A percentile compares a stretch with the other conserved stretches of the same genome.
phyloP scores from a whole-genome alignment of 1,140 invertebrate species.

The Coptotermes formosanus region DNA sequence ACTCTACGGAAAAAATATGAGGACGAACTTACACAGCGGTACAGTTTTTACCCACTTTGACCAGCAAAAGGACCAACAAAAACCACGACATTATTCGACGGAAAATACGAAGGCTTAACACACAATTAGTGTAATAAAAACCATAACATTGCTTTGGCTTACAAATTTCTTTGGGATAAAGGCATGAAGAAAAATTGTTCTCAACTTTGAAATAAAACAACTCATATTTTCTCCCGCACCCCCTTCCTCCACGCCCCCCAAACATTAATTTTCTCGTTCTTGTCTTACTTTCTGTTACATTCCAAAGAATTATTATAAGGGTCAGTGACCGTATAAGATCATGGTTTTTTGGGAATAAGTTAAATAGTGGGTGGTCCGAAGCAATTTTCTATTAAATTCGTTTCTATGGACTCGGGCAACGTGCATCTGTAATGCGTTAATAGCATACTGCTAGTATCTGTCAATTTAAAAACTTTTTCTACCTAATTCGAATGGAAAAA shows the following conservation, averaged over 20 bases:
- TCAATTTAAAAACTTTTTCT: neutral
- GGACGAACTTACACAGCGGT: neutral
- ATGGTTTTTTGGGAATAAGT: neutral
- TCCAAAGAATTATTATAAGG: neutral
- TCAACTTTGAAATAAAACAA: neutral
- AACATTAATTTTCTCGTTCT: neutral
- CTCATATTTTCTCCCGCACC: neutral
- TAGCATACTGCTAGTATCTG: neutral
- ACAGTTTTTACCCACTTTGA: neutral
- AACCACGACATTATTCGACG: neutral
- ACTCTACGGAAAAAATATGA: neutral
- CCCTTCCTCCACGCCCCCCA: neutral
- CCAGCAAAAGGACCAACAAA: neutral
- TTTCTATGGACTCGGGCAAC: neutral
- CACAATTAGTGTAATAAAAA: neutral
- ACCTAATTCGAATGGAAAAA: neutral
- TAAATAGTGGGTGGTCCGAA: neutral
- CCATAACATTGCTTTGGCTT: neutral
- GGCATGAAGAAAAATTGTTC: neutral
- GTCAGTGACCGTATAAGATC: neutral
- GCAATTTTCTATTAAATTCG: neutral
- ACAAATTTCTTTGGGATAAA: neutral
- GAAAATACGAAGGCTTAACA: neutral
- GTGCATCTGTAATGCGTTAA: neutral
- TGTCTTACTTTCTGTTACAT: neutral